These are phyloP conservation scores for Heterotilapia buettikoferi DNA, from an alignment of 2,113 vertebrate species.

Conservation along the genomic window DNA sequence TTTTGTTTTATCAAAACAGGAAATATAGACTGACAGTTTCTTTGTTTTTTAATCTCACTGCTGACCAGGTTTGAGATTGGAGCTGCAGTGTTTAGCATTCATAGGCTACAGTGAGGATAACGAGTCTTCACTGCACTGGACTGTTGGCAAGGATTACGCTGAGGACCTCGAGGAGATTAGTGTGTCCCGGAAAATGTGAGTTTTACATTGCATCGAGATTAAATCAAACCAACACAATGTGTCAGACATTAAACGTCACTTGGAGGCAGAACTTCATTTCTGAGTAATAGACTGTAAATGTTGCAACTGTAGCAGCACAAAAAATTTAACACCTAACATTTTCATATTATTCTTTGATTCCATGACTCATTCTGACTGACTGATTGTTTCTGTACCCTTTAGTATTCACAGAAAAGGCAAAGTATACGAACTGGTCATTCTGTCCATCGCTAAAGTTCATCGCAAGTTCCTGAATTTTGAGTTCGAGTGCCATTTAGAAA, in stretches of 20 bases:
- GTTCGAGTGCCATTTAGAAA: slow-evolving; percentile 15
- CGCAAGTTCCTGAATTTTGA: slow-evolving; percentile 30
- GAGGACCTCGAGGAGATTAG: background rate
- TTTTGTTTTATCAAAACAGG: background rate
- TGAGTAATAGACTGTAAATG: background rate
- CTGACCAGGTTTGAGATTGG: background rate
- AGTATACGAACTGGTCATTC: slow-evolving; percentile 1
- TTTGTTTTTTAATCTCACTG: background rate
- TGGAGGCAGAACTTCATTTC: background rate
- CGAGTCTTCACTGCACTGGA: slow-evolving; percentile 17
- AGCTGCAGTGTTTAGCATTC: slow-evolving; percentile 41
- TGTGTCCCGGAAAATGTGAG: slow-evolving; percentile 17
- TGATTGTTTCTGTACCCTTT: background rate
- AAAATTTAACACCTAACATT: background rate
- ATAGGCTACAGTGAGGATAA: slow-evolving; percentile 10
- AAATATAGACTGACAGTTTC: background rate
- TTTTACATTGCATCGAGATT: background rate
- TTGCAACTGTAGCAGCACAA: background rate
- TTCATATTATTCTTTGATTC: background rate
- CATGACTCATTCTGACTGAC: background rate
- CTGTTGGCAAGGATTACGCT: accelerated
- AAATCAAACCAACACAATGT: background rate
- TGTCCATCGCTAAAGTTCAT: slow-evolving; percentile 45
- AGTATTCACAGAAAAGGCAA: background rate
- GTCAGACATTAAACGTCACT: background rate